phyloP scores from a whole-genome alignment of 1,140 invertebrate species.

The Aphelenchoides fujianensis region DNA sequence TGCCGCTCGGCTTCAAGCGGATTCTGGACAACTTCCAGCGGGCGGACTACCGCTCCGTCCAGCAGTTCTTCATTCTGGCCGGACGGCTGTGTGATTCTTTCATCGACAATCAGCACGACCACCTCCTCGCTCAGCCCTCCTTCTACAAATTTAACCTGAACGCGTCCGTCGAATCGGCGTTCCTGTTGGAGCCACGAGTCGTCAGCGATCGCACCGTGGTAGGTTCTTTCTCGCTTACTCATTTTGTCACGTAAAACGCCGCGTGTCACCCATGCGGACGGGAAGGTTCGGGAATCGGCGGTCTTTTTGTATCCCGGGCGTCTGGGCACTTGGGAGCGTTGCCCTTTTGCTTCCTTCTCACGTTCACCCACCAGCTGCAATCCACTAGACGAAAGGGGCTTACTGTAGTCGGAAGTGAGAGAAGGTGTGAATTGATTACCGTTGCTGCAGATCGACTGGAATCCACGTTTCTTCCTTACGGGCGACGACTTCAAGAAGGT shows the following conservation, averaged over 20 bases:
- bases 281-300: too few species aligned
- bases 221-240: too few species aligned
- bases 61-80: constrained; percentile 5
- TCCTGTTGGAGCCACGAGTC: not conserved
- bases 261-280: too few species aligned
- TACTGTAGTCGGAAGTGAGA: too few species aligned
- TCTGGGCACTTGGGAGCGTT: too few species aligned
- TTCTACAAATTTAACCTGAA: constrained; percentile 7
- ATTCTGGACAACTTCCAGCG: not conserved
- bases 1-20: constrained; percentile 3
- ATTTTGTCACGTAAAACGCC: too few species aligned
- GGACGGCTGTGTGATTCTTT: not conserved
- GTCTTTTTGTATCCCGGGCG: too few species aligned
- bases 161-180: constrained; percentile 3
- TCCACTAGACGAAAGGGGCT: not conserved
- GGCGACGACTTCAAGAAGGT: constrained; percentile 12
- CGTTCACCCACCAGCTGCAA: too few species aligned
- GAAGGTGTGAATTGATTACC: too few species aligned
- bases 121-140: not conserved
- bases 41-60: not conserved
- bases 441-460: constrained; percentile 6
- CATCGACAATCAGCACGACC: not conserved
- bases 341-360: too few species aligned
- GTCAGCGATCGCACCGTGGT: not conserved
- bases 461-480: constrained; percentile 6